Evolutionary conservation across 2,113 vertebrate species (phyloP).

Genomic region (Cephalopholis sonnerati): DNA sequence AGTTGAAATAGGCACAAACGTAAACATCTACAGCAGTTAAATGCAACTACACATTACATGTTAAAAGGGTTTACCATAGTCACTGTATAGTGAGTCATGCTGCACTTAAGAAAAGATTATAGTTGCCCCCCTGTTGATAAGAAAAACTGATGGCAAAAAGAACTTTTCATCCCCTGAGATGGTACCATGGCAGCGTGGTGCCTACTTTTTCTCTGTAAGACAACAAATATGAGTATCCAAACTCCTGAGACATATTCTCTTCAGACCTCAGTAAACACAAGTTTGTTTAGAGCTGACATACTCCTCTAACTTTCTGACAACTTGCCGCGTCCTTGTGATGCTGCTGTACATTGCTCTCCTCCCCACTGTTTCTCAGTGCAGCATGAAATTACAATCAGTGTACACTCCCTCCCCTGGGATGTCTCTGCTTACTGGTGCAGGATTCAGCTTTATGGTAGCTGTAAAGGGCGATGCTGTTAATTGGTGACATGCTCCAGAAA

Average conservation of each 20-base stretch:
- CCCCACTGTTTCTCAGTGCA: slow-evolving; percentile 70
- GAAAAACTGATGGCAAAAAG: too few species aligned
- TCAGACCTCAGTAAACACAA: background rate
- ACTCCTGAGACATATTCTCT: background rate
- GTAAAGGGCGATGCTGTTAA: slow-evolving; percentile 26
- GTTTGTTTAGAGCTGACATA: background rate
- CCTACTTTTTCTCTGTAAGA: background rate
- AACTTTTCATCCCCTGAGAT: too few species aligned
- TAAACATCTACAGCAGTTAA: too few species aligned
- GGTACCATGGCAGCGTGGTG: background rate
- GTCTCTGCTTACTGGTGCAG: slow-evolving; percentile 58
- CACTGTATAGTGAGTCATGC: too few species aligned
- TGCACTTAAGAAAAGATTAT: too few species aligned
- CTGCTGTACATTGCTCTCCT: slow-evolving; percentile 14
- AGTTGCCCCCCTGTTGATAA: too few species aligned
- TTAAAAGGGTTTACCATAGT: too few species aligned
- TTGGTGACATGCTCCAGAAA: slow-evolving; percentile 34
- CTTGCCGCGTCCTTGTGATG: slow-evolving; percentile 35
- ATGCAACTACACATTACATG: too few species aligned
- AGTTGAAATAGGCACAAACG: too few species aligned
- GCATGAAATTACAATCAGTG: slow-evolving; percentile 79
- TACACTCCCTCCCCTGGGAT: slow-evolving; percentile 50
- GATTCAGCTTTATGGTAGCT: slow-evolving; percentile 23
- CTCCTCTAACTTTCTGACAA: slow-evolving; percentile 24
- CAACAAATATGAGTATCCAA: background rate